phyloP scores from a whole-genome alignment of 2,797 vertebrate genomes.

The Oreochromis grahami region DNA sequence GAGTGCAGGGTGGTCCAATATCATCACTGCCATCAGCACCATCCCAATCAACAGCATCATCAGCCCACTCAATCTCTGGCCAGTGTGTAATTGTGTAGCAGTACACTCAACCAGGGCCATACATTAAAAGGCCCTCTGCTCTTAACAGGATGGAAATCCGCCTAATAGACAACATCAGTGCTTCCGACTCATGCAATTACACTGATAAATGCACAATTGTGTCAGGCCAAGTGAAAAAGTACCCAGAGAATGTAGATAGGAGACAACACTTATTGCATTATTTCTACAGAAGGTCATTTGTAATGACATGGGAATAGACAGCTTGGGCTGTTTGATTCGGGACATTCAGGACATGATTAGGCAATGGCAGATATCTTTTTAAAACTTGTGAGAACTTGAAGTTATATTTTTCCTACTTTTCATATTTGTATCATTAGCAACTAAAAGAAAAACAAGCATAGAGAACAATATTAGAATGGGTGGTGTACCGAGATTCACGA shows the following conservation, averaged over 20 bases:
- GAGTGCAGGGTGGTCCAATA: conserved; percentile 52
- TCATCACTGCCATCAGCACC: conserved; percentile 46
- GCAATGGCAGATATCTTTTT: background rate
- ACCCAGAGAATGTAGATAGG: conserved; percentile 63
- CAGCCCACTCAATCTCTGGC: conserved; percentile 59
- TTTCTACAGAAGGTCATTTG: conserved; percentile 70
- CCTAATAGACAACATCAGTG: conserved; percentile 82
- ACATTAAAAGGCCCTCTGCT: conserved; percentile 78
- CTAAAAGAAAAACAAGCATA: background rate
- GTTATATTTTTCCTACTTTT: background rate
- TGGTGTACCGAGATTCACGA: background rate
- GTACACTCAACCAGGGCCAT: conserved; percentile 64
- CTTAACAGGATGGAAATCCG: conserved; percentile 78
- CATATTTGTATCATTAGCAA: background rate
- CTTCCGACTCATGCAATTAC: conserved; percentile 79
- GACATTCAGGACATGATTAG: conserved; percentile 22
- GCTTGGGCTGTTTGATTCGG: conserved; percentile 47
- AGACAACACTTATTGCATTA: conserved; percentile 78
- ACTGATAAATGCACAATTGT: conserved; percentile 81
- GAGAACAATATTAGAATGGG: background rate
- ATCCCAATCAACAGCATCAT: conserved; percentile 55
- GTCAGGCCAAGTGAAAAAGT: conserved; percentile 73
- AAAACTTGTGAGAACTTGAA: background rate
- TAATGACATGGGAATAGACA: conserved; percentile 56
- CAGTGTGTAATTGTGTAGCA: conserved; percentile 61